Evolutionary conservation across 2,888 invertebrate genomes (phyloP).

Genomic region (Ectemnius lituratus): DNA sequence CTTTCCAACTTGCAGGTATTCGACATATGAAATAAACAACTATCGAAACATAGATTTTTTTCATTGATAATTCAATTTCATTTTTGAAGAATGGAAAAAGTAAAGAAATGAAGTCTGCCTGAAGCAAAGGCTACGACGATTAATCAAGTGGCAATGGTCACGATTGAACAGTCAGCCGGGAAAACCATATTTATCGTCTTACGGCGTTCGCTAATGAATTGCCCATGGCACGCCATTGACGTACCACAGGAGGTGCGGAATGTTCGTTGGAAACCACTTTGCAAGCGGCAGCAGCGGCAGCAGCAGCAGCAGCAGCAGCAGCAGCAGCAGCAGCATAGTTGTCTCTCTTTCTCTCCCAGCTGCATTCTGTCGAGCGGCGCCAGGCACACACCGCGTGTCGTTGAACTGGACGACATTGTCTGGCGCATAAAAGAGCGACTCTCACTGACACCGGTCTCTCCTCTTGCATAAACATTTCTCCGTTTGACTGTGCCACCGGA

Average conservation of each 20-base stretch:
- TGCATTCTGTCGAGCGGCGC: slow-evolving; percentile 39
- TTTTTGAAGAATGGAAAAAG: neutral
- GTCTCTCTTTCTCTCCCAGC: slow-evolving; percentile 12
- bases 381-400: slow-evolving; percentile 47
- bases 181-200: slow-evolving; percentile 12
- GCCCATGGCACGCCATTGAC: slow-evolving; percentile 2
- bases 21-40: neutral
- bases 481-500: slow-evolving; percentile 24
- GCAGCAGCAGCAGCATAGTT: no score
- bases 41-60: neutral
- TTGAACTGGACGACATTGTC: slow-evolving; percentile 61
- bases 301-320: slow-evolving; percentile 29
- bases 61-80: neutral
- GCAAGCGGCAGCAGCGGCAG: slow-evolving; percentile 42
- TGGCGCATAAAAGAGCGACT: slow-evolving; percentile 43
- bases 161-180: slow-evolving; percentile 5
- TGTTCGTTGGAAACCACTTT: slow-evolving; percentile 38
- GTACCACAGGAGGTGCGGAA: slow-evolving; percentile 35
- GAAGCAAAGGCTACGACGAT: neutral
- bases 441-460: slow-evolving; percentile 34
- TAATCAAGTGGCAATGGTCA: slow-evolving; percentile 11
- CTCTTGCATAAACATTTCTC: slow-evolving; percentile 59
- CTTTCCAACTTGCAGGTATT: neutral
- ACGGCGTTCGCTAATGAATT: slow-evolving; percentile 33
- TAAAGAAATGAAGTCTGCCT: neutral